phyloP scores from a whole-genome alignment of 2,113 vertebrate genomes.

The Megalops atlanticus region DNA sequence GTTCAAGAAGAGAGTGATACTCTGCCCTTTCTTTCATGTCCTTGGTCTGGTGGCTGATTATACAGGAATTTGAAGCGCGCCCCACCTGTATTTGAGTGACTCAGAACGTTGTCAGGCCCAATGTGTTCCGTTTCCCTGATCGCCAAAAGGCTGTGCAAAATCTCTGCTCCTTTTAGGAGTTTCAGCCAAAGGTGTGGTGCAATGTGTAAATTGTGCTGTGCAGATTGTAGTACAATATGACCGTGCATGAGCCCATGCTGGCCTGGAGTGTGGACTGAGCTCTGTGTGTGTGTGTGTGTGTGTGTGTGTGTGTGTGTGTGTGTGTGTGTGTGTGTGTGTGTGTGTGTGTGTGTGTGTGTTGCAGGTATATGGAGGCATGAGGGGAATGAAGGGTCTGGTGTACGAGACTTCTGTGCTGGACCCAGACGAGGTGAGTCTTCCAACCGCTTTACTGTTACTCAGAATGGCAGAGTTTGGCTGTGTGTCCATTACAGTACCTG shows the following conservation, averaged over 20 bases:
- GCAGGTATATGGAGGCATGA: slow-evolving; percentile 95
- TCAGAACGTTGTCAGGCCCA: no score
- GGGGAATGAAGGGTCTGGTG: slow-evolving; percentile 95
- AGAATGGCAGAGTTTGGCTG: neutral
- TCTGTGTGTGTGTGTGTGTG: fast-evolving
- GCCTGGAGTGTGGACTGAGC: neutral
- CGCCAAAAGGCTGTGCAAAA: no score
- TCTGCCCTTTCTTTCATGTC: neutral
- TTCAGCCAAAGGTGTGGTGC: neutral
- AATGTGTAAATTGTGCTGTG: neutral
- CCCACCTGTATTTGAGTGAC: neutral
- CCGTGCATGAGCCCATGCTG: neutral
- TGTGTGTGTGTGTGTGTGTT: neutral
- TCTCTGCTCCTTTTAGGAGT: no score
- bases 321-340: neutral
- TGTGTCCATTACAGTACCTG: neutral
- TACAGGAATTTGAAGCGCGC: no score
- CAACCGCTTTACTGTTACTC: neutral
- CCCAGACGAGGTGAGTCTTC: slow-evolving; percentile 86
- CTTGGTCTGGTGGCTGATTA: no score
- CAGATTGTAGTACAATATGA: no score
- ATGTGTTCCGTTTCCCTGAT: no score
- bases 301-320: neutral
- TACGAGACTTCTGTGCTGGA: slow-evolving; percentile 96
- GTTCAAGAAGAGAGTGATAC: neutral